Percentiles rank a stretch among this genome's conserved stretches.
phyloP scores from a whole-genome alignment of 2,113 vertebrate species.

The Chaetops frenatus region DNA sequence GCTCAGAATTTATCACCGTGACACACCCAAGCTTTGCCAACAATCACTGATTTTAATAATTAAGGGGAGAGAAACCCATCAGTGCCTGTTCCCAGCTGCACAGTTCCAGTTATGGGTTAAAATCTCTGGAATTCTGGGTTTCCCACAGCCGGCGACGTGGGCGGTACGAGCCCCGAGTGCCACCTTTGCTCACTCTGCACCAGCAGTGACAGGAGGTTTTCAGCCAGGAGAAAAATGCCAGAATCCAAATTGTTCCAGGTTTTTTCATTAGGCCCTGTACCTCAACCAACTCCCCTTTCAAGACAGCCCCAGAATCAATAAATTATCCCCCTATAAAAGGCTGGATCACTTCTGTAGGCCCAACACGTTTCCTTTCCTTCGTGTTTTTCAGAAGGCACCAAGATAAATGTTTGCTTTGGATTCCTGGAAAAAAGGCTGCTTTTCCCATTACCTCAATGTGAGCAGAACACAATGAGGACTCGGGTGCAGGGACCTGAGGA shows the following conservation, averaged over 20 bases:
- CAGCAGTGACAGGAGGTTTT: neutral
- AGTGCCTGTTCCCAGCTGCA: neutral
- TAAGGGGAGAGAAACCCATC: accelerated
- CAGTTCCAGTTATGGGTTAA: neutral
- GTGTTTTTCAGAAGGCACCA: conserved; percentile 67
- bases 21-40: neutral
- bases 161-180: neutral
- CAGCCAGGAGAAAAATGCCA: neutral
- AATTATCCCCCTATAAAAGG: conserved; percentile 63
- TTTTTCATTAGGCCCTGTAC: conserved; percentile 23
- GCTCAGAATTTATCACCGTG: neutral
- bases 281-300: conserved; percentile 47
- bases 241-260: neutral
- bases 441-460: conserved; percentile 71
- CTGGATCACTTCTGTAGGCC: conserved; percentile 22
- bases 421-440: conserved; percentile 57
- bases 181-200: neutral
- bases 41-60: neutral
- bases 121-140: neutral
- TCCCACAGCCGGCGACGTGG: neutral
- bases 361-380: conserved; percentile 48
- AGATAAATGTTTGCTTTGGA: conserved; percentile 78
- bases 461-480: conserved; percentile 1
- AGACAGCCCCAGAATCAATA: conserved; percentile 70
- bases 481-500: neutral